phyloP scores from a whole-genome alignment of 2,888 invertebrate genomes.

The Muschampia plurimacula region DNA sequence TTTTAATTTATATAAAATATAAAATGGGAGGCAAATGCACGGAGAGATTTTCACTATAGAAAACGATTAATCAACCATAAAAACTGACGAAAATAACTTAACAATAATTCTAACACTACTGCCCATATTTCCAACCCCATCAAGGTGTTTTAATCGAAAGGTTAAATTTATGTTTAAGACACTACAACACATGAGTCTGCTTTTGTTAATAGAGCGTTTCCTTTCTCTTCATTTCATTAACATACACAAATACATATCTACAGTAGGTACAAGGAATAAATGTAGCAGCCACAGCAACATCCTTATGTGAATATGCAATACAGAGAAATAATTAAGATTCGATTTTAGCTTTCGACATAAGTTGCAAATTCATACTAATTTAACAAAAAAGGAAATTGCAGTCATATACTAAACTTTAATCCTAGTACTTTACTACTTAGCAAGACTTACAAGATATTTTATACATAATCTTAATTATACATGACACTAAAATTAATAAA shows the following conservation, averaged over 20 bases:
- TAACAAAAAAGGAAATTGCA: background rate
- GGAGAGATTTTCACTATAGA: no score
- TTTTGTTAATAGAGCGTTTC: background rate
- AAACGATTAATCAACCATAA: background rate
- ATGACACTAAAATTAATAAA: conserved; percentile 30
- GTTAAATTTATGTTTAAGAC: background rate
- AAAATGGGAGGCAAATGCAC: no score
- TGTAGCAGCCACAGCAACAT: background rate
- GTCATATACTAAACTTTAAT: conserved; percentile 1
- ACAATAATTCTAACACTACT: background rate
- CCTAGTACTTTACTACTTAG: conserved; percentile 3
- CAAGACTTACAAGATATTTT: conserved; percentile 1
- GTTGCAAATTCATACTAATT: background rate
- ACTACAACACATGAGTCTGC: background rate
- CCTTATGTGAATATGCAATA: background rate
- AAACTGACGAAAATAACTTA: background rate
- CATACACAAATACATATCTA: background rate
- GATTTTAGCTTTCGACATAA: background rate
- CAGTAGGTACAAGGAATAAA: conserved; percentile 1
- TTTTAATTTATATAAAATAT: no score
- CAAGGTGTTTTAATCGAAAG: background rate
- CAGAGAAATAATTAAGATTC: background rate
- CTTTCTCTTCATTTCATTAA: background rate
- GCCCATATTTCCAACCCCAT: background rate
- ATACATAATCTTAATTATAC: conserved; percentile 4